Evolutionary conservation across 1,140 invertebrate species (phyloP).

Genomic region (Rhopalosiphum padi): DNA sequence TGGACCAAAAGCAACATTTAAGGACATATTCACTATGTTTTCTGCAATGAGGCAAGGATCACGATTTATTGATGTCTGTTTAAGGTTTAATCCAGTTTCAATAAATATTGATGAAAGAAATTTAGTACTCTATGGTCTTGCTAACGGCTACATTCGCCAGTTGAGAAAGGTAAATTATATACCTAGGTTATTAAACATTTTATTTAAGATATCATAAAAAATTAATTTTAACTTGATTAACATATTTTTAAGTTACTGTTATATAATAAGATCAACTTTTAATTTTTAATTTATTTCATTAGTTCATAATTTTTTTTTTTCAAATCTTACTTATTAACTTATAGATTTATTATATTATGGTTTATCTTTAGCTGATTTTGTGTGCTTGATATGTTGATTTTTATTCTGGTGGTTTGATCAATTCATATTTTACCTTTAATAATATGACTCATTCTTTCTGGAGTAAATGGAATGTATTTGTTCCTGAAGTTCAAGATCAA

Average conservation of each 20-base stretch:
- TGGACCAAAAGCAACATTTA: conserved; percentile 71
- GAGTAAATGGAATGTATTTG: not conserved
- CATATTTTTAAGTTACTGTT: not conserved
- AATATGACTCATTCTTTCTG: not conserved
- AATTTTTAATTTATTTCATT: not conserved
- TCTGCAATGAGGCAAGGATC: conserved; percentile 84
- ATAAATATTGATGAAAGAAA: conserved; percentile 81
- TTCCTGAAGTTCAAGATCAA: not conserved
- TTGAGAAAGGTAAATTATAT: conserved; percentile 73
- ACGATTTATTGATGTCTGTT: conserved; percentile 84
- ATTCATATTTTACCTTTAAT: not conserved
- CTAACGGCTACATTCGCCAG: conserved; percentile 84
- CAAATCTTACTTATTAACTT: not conserved
- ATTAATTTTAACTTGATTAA: not conserved
- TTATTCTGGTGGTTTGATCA: not conserved
- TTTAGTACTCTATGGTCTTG: conserved; percentile 88
- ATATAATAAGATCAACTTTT: not conserved
- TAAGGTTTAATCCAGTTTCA: conserved; percentile 77
- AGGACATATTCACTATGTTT: conserved; percentile 82
- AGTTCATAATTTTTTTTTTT: too few relatives aligned
- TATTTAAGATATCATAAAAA: not conserved
- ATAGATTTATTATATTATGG: not conserved
- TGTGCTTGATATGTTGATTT: not conserved
- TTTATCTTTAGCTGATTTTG: not conserved
- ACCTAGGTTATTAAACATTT: not conserved